These are phyloP conservation scores for Chlorospingus flavigularis DNA, from an alignment of 2,797 vertebrate species.

Conservation along the genomic window DNA sequence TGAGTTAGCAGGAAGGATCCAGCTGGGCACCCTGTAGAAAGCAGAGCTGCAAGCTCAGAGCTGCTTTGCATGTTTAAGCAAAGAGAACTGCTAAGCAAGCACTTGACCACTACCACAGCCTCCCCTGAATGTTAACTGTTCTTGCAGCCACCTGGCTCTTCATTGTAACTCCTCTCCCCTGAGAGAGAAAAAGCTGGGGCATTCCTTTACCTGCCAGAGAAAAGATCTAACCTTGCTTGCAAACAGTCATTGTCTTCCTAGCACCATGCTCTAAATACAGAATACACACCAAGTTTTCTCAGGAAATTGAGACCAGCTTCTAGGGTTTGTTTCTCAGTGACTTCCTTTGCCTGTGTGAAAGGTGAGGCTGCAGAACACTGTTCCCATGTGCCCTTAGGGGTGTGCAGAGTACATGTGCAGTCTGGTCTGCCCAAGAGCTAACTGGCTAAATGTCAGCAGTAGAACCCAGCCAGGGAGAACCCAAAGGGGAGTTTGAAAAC, in stretches of 20 bases:
- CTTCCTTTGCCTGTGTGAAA: background rate
- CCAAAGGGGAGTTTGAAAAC: background rate
- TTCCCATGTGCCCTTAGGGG: fast-evolving
- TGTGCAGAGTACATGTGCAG: fast-evolving
- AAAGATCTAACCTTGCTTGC: background rate
- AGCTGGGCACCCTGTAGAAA: background rate
- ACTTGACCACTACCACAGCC: background rate
- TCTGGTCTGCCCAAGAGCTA: background rate
- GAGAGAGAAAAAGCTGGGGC: background rate
- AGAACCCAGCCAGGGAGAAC: background rate
- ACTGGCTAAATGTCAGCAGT: background rate
- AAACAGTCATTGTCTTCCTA: background rate
- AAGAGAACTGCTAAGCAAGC: background rate
- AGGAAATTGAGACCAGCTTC: background rate
- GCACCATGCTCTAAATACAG: background rate
- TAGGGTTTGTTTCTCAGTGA: background rate
- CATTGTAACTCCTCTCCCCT: background rate
- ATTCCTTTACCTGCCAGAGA: background rate
- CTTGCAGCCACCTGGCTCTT: background rate
- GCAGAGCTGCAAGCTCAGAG: background rate
- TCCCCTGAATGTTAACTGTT: background rate
- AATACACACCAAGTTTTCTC: background rate
- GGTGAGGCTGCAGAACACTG: background rate
- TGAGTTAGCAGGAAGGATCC: background rate
- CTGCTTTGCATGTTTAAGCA: background rate